These are phyloP conservation scores for Epinephelus awoara DNA, from an alignment of 2,797 vertebrate species.

Conservation along the genomic window DNA sequence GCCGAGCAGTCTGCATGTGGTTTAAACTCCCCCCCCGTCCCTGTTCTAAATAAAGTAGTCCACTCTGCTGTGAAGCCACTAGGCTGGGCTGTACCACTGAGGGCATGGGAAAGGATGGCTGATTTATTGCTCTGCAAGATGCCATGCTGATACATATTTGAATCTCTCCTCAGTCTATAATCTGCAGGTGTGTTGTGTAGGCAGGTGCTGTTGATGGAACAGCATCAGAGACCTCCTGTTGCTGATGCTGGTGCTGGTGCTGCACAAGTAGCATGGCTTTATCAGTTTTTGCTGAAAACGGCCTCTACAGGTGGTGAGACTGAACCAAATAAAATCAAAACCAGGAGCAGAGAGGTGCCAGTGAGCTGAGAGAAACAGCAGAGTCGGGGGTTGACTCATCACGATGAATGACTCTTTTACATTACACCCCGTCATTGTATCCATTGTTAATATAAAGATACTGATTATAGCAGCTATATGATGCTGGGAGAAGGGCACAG, in stretches of 20 bases:
- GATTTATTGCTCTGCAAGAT: slow-evolving; percentile 6
- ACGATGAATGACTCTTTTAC: not conserved
- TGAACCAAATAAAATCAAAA: slow-evolving; percentile 1
- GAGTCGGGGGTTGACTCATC: not conserved
- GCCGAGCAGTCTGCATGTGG: slow-evolving; percentile 76
- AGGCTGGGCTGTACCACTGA: slow-evolving; percentile 68
- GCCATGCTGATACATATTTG: not conserved
- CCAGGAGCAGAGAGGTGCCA: not conserved
- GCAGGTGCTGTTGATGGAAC: slow-evolving; percentile 9
- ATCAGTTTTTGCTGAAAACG: not conserved
- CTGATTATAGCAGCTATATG: not conserved
- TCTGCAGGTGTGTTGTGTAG: not conserved
- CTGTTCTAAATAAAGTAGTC: slow-evolving; percentile 76
- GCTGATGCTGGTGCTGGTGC: not conserved
- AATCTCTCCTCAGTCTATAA: not conserved
- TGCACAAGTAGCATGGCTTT: not conserved
- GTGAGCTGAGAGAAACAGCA: not conserved
- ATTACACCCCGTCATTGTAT: not conserved
- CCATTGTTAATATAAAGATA: not conserved
- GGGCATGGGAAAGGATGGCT: slow-evolving; percentile 64
- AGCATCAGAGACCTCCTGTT: not conserved
- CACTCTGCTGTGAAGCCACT: slow-evolving; percentile 64
- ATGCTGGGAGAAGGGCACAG: not conserved
- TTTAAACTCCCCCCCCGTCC: slow-evolving; percentile 55
- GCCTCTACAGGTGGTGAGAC: not conserved